Evolutionary conservation across 2,113 vertebrate species (phyloP).

Genomic region (Rhinopithecus roxellana): DNA sequence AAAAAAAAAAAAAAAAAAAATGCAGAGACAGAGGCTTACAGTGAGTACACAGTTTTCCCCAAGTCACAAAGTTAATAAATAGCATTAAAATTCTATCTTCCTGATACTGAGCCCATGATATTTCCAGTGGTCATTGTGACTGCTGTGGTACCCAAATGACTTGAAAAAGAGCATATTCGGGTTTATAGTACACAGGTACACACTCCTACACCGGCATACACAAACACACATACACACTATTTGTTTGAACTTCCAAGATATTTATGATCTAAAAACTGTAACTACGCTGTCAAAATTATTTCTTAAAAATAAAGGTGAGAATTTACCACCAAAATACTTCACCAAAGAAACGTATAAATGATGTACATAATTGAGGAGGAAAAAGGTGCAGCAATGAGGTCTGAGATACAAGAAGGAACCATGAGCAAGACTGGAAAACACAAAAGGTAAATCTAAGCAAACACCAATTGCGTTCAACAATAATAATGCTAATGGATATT

Average conservation of each 20-base stretch:
- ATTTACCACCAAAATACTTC: background rate
- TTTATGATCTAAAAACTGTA: background rate
- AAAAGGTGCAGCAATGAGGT: rapidly evolving
- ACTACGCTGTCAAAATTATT: background rate
- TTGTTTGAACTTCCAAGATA: background rate
- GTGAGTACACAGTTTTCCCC: background rate
- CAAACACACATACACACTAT: background rate
- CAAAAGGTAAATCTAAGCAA: background rate
- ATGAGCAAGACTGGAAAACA: background rate
- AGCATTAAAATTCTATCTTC: background rate
- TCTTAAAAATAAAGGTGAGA: background rate
- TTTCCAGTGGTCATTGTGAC: background rate
- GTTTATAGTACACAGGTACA: background rate
- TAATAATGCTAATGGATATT: rapidly evolving
- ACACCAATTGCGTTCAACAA: rapidly evolving
- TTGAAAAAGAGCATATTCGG: background rate
- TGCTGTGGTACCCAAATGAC: background rate
- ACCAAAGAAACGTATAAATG: background rate
- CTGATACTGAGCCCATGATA: background rate
- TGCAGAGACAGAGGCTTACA: background rate
- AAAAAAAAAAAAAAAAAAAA: background rate
- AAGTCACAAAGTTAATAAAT: background rate
- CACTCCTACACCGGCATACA: background rate
- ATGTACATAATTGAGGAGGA: rapidly evolving
- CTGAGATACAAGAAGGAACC: rapidly evolving